Base-by-base conservation (phyloP, 2,888 invertebrate genomes). In the Rambutsinella grinnellia region DNA sequence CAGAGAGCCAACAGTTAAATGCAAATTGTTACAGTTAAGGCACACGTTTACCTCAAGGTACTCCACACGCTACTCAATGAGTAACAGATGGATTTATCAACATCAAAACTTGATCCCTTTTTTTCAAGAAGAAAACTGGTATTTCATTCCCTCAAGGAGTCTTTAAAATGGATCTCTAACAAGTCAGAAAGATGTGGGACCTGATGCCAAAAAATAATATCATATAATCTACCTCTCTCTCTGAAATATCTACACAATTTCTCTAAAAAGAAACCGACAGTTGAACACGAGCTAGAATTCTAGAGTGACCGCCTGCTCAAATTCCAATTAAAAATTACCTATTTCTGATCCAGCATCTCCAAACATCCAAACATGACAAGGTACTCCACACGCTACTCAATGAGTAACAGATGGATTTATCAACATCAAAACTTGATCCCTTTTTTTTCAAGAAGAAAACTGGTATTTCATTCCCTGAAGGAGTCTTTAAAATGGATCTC, bases 231-330 rank as follows among this genome's bases (percentile, higher is more conserved):
- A 26, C 19, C 15, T 19, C 44, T 69, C 54, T 61, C 61, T 28
- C n/a, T n/a, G n/a, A n/a, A n/a, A n/a, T n/a, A n/a, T n/a, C n/a
- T n/a, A n/a, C n/a, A n/a, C n/a, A n/a, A n/a, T n/a, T n/a, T n/a
- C n/a, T n/a, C n/a, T n/a, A n/a, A n/a, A n/a, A 68, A 68, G 68
- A 60, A 68, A 68, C 68, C 61, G 61, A 69, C 69, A 58, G 57
- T 67, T 65, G 36, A 36, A 24, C 23, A 54, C 27, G 23, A 5
- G 13, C 13, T n/a, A 17, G 27, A 67, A 36, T 61, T 56, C 21
- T 53, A 54, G 61, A 61, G 61, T 54, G n/a, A 54, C 60, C 69
- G 69, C 54, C 61, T 61, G 61, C 56, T 54, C n/a, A n/a, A n/a
- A n/a, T n/a, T n/a, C n/a, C n/a, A n/a, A n/a, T n/a, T n/a, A n/a